Evolutionary conservation across 2,797 vertebrate genomes (phyloP).

Genomic region (Malurus splendens): DNA sequence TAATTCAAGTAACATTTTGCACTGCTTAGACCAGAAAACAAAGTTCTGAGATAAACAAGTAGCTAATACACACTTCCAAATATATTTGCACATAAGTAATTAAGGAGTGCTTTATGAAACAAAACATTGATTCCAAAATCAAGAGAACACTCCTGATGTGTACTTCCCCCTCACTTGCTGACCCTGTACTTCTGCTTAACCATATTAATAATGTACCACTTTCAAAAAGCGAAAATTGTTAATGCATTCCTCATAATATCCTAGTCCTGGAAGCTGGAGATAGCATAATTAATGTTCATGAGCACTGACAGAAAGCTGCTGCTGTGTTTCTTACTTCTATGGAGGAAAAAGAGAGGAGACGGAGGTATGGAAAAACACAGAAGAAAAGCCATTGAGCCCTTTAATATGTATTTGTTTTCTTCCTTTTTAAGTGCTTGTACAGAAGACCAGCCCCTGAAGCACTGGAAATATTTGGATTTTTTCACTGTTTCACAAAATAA

Average conservation of each 20-base stretch:
- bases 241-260: slow-evolving; percentile 74
- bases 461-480: slow-evolving; percentile 38
- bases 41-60: neutral
- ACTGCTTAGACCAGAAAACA: neutral
- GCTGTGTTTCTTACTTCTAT: slow-evolving; percentile 40
- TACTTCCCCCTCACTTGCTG: slow-evolving; percentile 47
- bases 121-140: slow-evolving; percentile 35
- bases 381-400: neutral
- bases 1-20: neutral
- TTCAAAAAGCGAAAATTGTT: slow-evolving; percentile 67
- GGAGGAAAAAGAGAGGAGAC: neutral
- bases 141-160: slow-evolving; percentile 47
- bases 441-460: slow-evolving; percentile 17
- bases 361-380: neutral
- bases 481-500: neutral
- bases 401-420: neutral
- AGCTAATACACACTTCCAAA: neutral
- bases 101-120: neutral
- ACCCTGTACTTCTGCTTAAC: slow-evolving; percentile 71
- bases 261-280: slow-evolving; percentile 78
- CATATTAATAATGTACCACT: slow-evolving; percentile 69
- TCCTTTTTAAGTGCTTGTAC: neutral
- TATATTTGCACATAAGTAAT: neutral
- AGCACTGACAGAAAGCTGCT: slow-evolving; percentile 67
- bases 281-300: slow-evolving; percentile 78